Evolutionary conservation across 2,113 vertebrate species (phyloP), one percentile per base, ranked within the genome.

Genomic region (Arizona elegans): DNA sequence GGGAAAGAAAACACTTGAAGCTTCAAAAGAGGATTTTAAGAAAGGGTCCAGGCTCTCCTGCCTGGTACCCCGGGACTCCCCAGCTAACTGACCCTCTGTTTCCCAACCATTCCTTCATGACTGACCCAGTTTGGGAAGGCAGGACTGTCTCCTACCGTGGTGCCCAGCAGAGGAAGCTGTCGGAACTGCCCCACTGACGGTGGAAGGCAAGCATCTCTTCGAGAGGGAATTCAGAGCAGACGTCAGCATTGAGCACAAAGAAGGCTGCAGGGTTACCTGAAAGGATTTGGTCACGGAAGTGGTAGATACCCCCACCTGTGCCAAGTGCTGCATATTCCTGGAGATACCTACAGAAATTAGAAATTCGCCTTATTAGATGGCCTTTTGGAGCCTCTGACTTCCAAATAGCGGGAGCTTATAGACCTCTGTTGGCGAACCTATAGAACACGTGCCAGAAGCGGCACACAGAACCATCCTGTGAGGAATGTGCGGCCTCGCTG

Each of bases 211-310:
- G 96, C 99, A 99, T 99, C 94, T 99, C 98, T 1, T 93, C 91
- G 87, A 99, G 98, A 7, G 99, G 99, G 95, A 99, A 99, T 93
- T 98, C 98, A 0, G 98, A 99, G 95, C 99, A 99, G 92, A 99
- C 99, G 0, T 99, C 99, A 0, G 99, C 99, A 5, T 99, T 99
- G 97, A 99, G 97, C 91, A 99, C 98, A 93, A 99, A 99, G 98
- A 99, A 99, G 21, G 98, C 98, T 94, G 99, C 98, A 0, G 99
- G 98, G 93, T 97, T 96, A 12, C 99, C 99, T 0, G 98, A 98
- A 91, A 99, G 98, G 96, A 99, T 99, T 98, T 99, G 99, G 97
- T 99, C 99, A 96, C 99, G 97, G 97, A 99, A 99, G 95, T 99
- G 99, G 95, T 99, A 99, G 95, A 99, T 98, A 94, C 99, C 99